Percentiles rank a stretch among this genome's conserved stretches.
Conservation (phyloP, 2,797 vertebrate species). For the Urosaurus nigricauda region DNA sequence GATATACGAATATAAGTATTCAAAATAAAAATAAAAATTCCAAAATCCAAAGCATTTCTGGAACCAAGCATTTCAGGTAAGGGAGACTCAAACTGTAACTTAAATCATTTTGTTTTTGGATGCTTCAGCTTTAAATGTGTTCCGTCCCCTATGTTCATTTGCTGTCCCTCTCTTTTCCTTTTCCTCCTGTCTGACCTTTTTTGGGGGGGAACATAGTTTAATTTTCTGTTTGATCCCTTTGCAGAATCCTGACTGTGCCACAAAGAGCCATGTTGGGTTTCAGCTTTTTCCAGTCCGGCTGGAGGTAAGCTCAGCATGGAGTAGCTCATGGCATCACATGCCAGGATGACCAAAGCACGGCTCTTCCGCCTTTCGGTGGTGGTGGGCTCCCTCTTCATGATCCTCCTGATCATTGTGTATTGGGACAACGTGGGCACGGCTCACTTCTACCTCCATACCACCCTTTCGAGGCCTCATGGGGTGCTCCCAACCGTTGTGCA, state of each 20-base stretch:
- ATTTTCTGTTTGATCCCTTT: slow-evolving; percentile 52
- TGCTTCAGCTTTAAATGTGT: neutral
- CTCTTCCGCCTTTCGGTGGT: slow-evolving; percentile 91
- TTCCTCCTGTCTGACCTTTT: neutral
- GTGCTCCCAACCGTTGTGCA: slow-evolving; percentile 68
- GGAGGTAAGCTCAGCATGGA: slow-evolving; percentile 65
- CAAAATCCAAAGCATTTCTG: no score
- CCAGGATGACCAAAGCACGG: slow-evolving; percentile 91
- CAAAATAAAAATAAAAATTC: no score
- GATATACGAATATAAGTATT: no score
- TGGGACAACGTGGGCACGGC: slow-evolving; percentile 94
- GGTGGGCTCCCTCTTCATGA: slow-evolving; percentile 92
- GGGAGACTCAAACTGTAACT: no score
- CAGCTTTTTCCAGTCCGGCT: slow-evolving; percentile 37
- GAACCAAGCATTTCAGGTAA: no score
- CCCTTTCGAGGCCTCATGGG: slow-evolving; percentile 85
- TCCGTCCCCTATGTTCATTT: no score
- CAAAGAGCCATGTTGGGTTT: slow-evolving; percentile 61
- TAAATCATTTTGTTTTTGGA: neutral
- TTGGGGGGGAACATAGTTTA: slow-evolving; percentile 29
- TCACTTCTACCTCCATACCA: slow-evolving; percentile 88
- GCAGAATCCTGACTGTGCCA: slow-evolving; percentile 60
- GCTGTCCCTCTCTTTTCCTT: no score
- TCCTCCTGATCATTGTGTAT: slow-evolving; percentile 96
- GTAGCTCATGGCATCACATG: slow-evolving; percentile 13